Evolutionary conservation across 2,797 vertebrate species (phyloP).

Genomic region (Apodemus agrarius): DNA sequence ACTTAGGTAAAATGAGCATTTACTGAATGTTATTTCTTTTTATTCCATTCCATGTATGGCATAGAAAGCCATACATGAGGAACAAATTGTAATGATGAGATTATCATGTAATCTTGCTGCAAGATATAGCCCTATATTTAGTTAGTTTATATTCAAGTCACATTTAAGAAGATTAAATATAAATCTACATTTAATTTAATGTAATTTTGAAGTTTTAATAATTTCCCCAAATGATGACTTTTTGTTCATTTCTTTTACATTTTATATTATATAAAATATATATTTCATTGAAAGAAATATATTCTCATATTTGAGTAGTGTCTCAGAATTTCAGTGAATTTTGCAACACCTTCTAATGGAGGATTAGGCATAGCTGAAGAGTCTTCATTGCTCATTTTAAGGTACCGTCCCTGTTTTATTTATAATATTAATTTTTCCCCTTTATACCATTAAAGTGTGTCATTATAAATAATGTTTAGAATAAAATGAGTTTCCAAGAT

Average conservation of each 20-base stretch:
- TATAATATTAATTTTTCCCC: neutral
- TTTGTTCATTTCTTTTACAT: neutral
- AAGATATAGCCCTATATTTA: too few species aligned
- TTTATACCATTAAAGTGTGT: neutral
- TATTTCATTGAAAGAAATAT: neutral
- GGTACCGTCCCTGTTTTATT: neutral
- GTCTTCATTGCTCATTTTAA: neutral
- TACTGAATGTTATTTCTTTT: conserved; percentile 12
- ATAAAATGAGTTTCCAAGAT: conserved; percentile 83
- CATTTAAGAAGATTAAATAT: neutral
- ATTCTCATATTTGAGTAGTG: neutral
- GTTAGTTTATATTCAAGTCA: neutral
- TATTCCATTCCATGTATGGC: neutral
- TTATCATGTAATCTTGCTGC: neutral
- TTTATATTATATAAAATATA: neutral
- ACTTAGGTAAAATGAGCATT: neutral
- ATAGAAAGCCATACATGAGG: neutral
- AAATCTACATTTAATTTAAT: neutral
- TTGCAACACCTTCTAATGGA: neutral
- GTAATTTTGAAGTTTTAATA: neutral
- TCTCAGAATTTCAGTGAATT: neutral
- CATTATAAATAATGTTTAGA: conserved; percentile 81
- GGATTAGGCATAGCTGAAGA: neutral
- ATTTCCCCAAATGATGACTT: neutral
- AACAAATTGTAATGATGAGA: neutral